These are phyloP conservation scores for Triplophysa tibetana DNA, from an alignment of 2,113 vertebrate genomes.

Conservation along the genomic window DNA sequence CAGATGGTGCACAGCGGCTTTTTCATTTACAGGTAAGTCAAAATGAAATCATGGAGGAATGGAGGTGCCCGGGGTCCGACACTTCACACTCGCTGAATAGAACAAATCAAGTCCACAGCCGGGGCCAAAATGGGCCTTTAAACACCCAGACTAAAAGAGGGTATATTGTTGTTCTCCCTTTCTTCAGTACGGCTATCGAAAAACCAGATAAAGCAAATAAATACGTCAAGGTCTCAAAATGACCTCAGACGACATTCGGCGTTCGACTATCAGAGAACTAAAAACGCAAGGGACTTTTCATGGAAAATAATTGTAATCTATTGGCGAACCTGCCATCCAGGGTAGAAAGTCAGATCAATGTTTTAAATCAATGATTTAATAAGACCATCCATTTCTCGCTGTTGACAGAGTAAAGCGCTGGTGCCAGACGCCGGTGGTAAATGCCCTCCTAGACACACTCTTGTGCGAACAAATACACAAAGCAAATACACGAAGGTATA, in stretches of 20 bases:
- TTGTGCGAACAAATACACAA: neutral
- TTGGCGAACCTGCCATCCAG: conserved; percentile 46
- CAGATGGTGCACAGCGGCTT: conserved; percentile 6
- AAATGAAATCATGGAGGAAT: conserved; percentile 40
- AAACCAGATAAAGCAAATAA: conserved; percentile 7
- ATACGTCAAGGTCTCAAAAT: conserved; percentile 11
- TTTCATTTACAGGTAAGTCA: conserved; percentile 49
- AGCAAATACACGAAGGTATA: neutral
- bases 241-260: conserved; percentile 25
- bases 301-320: conserved; percentile 42
- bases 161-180: neutral
- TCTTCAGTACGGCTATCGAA: conserved; percentile 9
- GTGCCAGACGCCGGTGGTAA: neutral
- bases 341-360: conserved; percentile 41
- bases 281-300: conserved; percentile 5
- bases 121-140: conserved; percentile 11
- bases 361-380: conserved; percentile 56
- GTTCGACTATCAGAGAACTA: neutral
- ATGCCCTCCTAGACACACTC: conserved; percentile 1
- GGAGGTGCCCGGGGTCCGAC: conserved; percentile 23
- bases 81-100: conserved; percentile 5
- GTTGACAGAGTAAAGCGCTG: conserved; percentile 19
- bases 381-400: conserved; percentile 37
- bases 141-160: conserved; percentile 6
- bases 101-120: conserved; percentile 32